A percentile compares a stretch with the other conserved stretches of the same genome.
These are phyloP conservation scores for Amphiprion percula DNA, from an alignment of 2,113 vertebrate genomes.

Conservation along the genomic window DNA sequence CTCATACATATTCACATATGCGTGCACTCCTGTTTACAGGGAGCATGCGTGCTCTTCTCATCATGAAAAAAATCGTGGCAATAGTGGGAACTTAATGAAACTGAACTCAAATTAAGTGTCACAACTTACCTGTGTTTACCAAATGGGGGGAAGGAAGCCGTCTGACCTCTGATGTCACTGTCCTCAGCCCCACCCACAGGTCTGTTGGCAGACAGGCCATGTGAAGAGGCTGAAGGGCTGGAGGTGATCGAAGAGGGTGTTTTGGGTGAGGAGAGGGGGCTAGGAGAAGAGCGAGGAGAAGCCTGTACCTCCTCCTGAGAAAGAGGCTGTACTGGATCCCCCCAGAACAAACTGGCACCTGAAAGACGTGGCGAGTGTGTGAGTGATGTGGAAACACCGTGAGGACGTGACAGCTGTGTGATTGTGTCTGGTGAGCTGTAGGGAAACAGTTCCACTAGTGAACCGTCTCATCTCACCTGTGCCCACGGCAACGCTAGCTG, in stretches of 20 bases:
- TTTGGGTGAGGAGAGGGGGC: neutral
- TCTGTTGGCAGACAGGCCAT: neutral
- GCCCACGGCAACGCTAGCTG: conserved; percentile 93
- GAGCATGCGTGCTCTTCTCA: too few species aligned
- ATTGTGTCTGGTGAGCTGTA: neutral
- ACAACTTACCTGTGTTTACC: conserved; percentile 46
- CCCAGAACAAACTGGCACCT: conserved; percentile 97
- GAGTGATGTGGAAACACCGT: neutral
- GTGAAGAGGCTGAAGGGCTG: conserved; percentile 71
- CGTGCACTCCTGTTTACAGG: too few species aligned
- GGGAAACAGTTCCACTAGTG: neutral
- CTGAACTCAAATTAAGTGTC: neutral
- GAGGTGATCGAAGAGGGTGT: conserved; percentile 77
- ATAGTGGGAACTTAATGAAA: too few species aligned
- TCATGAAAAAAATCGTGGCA: too few species aligned
- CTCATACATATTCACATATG: too few species aligned
- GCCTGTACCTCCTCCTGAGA: conserved; percentile 19
- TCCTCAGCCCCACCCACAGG: conserved; percentile 3
- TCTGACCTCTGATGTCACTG: neutral
- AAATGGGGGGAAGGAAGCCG: neutral
- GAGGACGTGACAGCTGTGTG: neutral
- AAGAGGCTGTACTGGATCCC: conserved; percentile 60
- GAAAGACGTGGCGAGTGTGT: neutral
- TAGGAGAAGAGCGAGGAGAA: neutral
- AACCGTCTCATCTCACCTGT: conserved; percentile 87